Evolutionary conservation across 2,113 vertebrate genomes (phyloP), one percentile per base, ranked within the genome.

Genomic region (Neotoma lepida): DNA sequence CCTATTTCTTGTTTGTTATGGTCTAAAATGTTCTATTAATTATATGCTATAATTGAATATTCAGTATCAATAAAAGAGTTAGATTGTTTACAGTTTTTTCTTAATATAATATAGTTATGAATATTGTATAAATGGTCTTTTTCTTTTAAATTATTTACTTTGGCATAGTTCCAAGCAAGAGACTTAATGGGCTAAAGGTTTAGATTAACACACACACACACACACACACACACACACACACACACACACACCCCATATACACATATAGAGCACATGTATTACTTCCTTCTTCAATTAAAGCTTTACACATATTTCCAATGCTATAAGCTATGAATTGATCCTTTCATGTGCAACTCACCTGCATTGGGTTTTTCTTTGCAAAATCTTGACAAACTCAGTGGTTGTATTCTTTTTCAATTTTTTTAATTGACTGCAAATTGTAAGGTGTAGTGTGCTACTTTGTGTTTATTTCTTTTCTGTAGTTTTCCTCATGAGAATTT

Each of bases 91-190:
- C 64, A 91, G 18, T 26, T 77, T 95, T 92, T 94, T 54, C 44
- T 76, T 91, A 87, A 81, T 49, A 49, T 89, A 91, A 89, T 2
- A 58, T 64, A 4, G 9, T 76, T 91, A 71, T 71, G 41, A 71
- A 93, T 96, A 26, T 88, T 80, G 51, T 89, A 81, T 24, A 95
- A 93, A 94, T 96, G 56, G 24, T 4, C 71, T 89, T 91, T 94
- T 90, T 92, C 73, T 88, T 93, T 89, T 78, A 39, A 84, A 44
- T 78, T 49, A 61, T 89, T 91, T 94, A n/a, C 84, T 92, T 94
- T 91, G 86, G 89, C 90, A 28, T 77, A 90, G 90, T 85, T 91
- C 9, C 56, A 93, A 84, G 74, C 39, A 39, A 76, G 46, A 84
- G 49, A 70, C 84, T 91, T 88, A 95, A 94, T 95, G 49, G 5